phyloP scores from a whole-genome alignment of 2,113 vertebrate species.

The Ivindomyrus marchei region DNA sequence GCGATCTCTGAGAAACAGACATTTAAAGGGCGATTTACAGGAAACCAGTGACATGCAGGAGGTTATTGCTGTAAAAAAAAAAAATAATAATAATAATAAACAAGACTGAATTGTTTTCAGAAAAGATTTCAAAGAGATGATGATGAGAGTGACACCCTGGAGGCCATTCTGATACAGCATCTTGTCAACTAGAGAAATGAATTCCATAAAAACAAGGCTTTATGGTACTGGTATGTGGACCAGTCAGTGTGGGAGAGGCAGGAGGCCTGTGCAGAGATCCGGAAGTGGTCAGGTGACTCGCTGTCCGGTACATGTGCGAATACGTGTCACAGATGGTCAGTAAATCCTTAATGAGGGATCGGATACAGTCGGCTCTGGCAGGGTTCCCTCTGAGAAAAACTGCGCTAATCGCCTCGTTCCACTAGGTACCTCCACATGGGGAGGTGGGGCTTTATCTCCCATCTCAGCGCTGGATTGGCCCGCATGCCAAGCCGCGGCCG shows the following conservation, averaged over 20 bases:
- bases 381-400: neutral
- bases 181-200: neutral
- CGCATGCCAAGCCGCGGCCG: neutral
- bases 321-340: conserved; percentile 11
- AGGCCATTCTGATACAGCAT: neutral
- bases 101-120: neutral
- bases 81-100: neutral
- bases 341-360: neutral
- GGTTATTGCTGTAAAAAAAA: neutral
- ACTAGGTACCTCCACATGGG: neutral
- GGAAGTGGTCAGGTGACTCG: neutral
- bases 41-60: neutral
- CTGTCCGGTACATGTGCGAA: neutral
- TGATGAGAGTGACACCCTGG: neutral
- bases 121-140: neutral
- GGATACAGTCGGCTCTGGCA: neutral
- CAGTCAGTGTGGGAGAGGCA: neutral
- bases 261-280: neutral
- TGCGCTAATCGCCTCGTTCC: neutral
- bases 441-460: neutral
- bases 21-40: neutral
- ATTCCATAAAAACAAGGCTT: neutral
- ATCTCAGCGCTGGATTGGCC: neutral
- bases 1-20: neutral
- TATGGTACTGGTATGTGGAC: neutral